Conservation (phyloP, 2,797 vertebrate species). For the Melanotaenia parkinsoni region DNA sequence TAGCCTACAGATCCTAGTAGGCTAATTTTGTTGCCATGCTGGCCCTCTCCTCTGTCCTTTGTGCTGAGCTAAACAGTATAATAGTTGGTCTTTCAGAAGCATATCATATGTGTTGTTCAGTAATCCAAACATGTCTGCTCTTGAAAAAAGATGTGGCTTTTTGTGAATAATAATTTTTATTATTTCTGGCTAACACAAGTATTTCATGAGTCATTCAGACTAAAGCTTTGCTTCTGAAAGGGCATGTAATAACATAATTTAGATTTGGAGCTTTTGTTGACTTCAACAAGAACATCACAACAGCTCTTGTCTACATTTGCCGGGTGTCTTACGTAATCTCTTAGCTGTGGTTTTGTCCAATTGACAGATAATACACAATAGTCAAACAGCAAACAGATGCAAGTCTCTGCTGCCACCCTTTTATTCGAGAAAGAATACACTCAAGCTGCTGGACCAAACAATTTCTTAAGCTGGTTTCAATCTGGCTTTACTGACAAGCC, state of each 20-base stretch:
- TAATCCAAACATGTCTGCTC: neutral
- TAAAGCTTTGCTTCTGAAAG: conserved; percentile 4
- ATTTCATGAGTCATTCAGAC: conserved; percentile 9
- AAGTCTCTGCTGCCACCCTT: conserved; percentile 46
- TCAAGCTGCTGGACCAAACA: conserved; percentile 32
- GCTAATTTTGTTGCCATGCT: neutral
- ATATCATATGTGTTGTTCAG: neutral
- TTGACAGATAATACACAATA: conserved; percentile 46
- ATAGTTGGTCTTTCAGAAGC: conserved; percentile 8
- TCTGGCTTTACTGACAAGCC: conserved; percentile 42
- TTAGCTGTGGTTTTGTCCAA: conserved; percentile 62
- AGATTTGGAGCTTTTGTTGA: conserved; percentile 22
- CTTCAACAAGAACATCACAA: conserved; percentile 30
- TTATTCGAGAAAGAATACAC: conserved; percentile 53
- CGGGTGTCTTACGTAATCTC: conserved; percentile 47
- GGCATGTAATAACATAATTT: conserved; percentile 27
- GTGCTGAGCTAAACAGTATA: neutral
- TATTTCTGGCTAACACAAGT: neutral
- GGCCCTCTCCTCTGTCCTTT: neutral
- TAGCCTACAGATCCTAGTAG: neutral
- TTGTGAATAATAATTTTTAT: neutral
- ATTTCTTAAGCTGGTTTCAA: conserved; percentile 63
- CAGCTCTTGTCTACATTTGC: conserved; percentile 20
- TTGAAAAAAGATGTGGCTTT: conserved; percentile 2
- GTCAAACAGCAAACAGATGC: conserved; percentile 75